Conservation (phyloP, 1,140 invertebrate species). For the Phymastichus coffea region DNA sequence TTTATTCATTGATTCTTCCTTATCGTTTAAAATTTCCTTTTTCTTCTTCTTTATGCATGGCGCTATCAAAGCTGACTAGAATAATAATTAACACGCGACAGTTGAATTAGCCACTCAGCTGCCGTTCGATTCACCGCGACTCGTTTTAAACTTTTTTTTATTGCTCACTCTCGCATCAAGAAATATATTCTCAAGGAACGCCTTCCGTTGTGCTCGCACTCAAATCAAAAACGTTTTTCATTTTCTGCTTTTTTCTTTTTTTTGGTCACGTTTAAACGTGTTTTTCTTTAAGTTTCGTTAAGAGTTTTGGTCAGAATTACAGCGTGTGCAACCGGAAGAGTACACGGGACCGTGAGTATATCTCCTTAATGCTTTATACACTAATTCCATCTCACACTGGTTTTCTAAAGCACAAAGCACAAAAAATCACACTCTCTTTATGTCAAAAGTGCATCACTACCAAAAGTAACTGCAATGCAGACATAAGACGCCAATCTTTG, state of each 20-base stretch:
- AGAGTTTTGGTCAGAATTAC: background rate
- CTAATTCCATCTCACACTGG: background rate
- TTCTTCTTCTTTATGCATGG: background rate
- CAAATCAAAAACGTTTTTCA: background rate
- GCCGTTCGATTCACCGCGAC: background rate
- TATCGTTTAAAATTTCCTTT: constrained; percentile 11
- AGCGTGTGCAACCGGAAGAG: background rate
- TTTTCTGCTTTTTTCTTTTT: background rate
- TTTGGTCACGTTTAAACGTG: background rate
- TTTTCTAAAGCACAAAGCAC: background rate
- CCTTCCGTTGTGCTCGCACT: background rate
- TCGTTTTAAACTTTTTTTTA: constrained; percentile 20
- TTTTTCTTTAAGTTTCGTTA: background rate
- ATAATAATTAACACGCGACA: constrained; percentile 23
- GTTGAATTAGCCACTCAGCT: background rate
- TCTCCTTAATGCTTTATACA: background rate
- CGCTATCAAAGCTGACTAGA: constrained; percentile 29
- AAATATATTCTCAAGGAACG: background rate
- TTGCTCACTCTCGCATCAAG: constrained; percentile 12
- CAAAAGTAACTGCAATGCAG: too few species aligned
- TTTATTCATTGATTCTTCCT: constrained; percentile 8
- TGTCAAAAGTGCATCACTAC: too few species aligned
- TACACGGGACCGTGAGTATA: too few species aligned
- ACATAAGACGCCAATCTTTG: too few species aligned
- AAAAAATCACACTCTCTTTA: background rate